Base-by-base conservation (phyloP, 2,888 invertebrate genomes). In the Lapara coniferarum region DNA sequence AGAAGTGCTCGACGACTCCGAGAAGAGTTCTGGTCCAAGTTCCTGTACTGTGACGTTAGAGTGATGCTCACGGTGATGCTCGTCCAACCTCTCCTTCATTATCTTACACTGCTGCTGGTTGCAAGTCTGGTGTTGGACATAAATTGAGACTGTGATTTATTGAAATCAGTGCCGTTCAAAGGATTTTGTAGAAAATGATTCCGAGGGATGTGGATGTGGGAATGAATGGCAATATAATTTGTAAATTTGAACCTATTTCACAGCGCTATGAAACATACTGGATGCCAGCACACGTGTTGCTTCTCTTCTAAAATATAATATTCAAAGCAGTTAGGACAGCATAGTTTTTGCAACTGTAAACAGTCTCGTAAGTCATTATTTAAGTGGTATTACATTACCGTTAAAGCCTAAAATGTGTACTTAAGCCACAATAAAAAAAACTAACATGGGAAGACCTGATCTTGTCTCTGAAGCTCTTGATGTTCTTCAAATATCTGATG, bases 401-500 rank as follows among this genome's bases (percentile, higher is more conserved):
- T 37, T 37, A 37, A 37, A 37, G 8, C 8, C 2, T 37, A 4
- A 4, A 6, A 53, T 16, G 16, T n/a, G 53, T 6, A 0, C 53
- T 8, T 53, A 16, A 16, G 53, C n/a, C 16, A 12, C 16, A 6
- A 14, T 66, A 8, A 52, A 66, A 19, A 10, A 30, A 7, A 55
- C 67, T 53, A 53, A 67, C 67, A 16, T 67, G 44, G 44, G 52
- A 67, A 13, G 53, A 55, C 19, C 16, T 67, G 30, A 67, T 67
- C 37, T 16, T 67, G 13, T 55, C 44, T 44, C 37, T 67, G 7
- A 67, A 55, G 19, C 55, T 67, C 44, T 55, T 67, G 16, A 67
- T 67, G 37, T 55, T 55, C 53, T 67, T 55, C n/a, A 67, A 13
- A 55, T 55, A 67, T 55, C 16, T 30, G 16, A 55, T 44, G 37